Conservation (phyloP, 2,113 vertebrate species). For the Xiphias gladius region DNA sequence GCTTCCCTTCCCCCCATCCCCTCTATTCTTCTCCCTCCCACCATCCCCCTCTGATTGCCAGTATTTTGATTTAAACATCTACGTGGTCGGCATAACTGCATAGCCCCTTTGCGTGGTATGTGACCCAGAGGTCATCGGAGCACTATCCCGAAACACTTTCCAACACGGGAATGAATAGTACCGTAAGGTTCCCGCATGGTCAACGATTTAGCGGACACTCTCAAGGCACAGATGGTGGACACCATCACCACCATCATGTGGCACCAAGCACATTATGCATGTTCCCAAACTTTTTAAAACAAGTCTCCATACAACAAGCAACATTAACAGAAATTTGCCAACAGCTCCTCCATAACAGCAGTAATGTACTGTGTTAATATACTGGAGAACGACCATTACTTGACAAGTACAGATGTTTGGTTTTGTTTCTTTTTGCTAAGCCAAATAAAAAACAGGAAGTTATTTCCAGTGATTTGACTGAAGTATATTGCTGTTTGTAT, state of each 20-base stretch:
- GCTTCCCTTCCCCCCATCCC: slow-evolving; percentile 53
- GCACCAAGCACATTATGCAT: neutral
- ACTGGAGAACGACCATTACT: neutral
- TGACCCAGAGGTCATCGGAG: slow-evolving; percentile 76
- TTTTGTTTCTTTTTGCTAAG: neutral
- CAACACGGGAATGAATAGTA: slow-evolving; percentile 56
- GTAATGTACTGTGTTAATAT: neutral
- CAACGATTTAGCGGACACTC: slow-evolving; percentile 30
- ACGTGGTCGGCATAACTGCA: slow-evolving; percentile 75
- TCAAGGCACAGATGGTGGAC: slow-evolving; percentile 53
- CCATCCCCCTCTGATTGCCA: slow-evolving; percentile 48
- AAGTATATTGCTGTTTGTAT: neutral
- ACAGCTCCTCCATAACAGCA: neutral
- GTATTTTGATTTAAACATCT: slow-evolving; percentile 83
- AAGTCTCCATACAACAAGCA: neutral
- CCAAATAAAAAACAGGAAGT: no score
- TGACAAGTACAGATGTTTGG: neutral
- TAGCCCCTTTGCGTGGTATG: slow-evolving; percentile 72
- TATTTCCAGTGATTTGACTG: neutral
- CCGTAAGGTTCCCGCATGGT: slow-evolving; percentile 50
- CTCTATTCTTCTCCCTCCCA: slow-evolving; percentile 34
- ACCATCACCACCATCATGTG: neutral
- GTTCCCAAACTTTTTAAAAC: neutral
- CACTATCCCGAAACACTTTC: slow-evolving; percentile 69
- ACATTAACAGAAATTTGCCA: neutral